These are phyloP conservation scores for Melopsittacus undulatus DNA, from an alignment of 2,797 vertebrate species.

Conservation along the genomic window DNA sequence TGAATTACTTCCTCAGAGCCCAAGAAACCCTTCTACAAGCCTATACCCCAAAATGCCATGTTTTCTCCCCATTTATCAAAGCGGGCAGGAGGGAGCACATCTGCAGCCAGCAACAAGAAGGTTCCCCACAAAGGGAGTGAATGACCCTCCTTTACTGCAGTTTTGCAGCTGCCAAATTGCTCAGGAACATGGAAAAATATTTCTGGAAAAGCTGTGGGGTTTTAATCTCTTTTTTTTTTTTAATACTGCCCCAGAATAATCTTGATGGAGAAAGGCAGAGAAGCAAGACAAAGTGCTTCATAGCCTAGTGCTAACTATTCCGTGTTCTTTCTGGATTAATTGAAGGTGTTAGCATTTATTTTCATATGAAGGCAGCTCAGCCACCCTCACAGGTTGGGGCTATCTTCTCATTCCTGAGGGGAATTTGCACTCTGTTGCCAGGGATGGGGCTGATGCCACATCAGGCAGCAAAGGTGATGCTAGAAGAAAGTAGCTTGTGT, in stretches of 20 bases:
- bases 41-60: background rate
- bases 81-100: background rate
- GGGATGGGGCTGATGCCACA: background rate
- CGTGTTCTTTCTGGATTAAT: background rate
- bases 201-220: background rate
- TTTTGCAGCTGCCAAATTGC: background rate
- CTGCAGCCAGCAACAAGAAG: background rate
- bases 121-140: background rate
- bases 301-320: background rate
- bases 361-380: background rate
- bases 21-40: background rate
- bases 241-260: background rate
- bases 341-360: background rate
- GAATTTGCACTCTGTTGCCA: background rate
- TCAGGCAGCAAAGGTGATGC: background rate
- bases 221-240: background rate
- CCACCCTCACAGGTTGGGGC: background rate
- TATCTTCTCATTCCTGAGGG: background rate
- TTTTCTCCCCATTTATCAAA: background rate
- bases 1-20: background rate
- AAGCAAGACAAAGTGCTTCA: background rate
- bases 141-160: background rate
- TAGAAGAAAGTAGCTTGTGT: background rate
- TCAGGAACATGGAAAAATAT: background rate
- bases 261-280: background rate